Evolutionary conservation across 2,797 vertebrate species (phyloP).

Genomic region (Catamblyrhynchus diadema): DNA sequence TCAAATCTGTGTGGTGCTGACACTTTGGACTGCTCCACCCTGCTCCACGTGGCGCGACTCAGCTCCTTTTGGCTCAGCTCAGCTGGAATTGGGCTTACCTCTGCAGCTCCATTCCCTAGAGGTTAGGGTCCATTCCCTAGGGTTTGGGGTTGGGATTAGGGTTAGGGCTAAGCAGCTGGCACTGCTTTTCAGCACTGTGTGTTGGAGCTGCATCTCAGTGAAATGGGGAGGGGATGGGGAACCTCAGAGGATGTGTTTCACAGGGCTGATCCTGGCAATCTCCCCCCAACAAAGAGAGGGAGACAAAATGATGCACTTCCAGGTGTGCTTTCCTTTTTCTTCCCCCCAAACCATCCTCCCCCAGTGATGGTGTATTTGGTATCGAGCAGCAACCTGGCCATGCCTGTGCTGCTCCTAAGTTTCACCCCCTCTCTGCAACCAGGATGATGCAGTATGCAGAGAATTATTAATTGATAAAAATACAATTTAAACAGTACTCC

Average conservation of each 20-base stretch:
- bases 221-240: fast-evolving
- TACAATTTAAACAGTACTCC: not conserved
- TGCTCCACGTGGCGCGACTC: fast-evolving
- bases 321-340: not conserved
- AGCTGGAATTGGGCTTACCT: not conserved
- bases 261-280: not conserved
- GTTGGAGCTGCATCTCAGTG: fast-evolving
- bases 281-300: fast-evolving
- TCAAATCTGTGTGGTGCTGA: not conserved
- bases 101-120: not conserved
- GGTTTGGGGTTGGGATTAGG: no score
- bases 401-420: fast-evolving
- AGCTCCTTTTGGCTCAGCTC: not conserved
- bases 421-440: not conserved
- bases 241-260: not conserved
- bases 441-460: not conserved
- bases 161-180: fast-evolving
- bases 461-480: not conserved
- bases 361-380: fast-evolving
- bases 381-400: no score
- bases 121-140: not conserved
- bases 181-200: not conserved
- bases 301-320: fast-evolving
- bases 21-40: not conserved
- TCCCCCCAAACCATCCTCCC: fast-evolving